Percentiles rank a stretch among this genome's conserved stretches.
Evolutionary conservation across 2,113 vertebrate species (phyloP).

Genomic region (Rhea pennata): DNA sequence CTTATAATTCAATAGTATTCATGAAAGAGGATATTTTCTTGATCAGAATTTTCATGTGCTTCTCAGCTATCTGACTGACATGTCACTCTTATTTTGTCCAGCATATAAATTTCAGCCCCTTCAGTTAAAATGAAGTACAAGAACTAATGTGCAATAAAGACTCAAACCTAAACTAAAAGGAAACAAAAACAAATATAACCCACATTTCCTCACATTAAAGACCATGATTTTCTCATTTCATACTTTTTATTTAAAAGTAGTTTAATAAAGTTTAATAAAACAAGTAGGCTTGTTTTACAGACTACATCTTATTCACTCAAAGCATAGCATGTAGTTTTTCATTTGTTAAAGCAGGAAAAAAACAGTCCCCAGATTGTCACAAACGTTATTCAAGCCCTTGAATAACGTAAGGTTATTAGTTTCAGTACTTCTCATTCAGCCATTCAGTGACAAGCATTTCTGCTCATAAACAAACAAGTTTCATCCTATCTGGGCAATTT

Average conservation of each 20-base stretch:
- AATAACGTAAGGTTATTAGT: not conserved
- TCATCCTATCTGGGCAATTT: not conserved
- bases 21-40: not conserved
- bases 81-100: not conserved
- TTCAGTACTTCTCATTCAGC: not conserved
- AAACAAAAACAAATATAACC: not conserved
- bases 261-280: too few relatives aligned
- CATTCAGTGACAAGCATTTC: not conserved
- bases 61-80: not conserved
- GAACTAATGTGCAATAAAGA: not conserved
- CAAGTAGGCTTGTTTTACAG: not conserved
- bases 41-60: not conserved
- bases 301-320: not conserved
- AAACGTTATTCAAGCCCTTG: not conserved
- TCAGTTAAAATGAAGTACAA: not conserved
- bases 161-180: not conserved
- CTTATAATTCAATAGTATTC: not conserved
- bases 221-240: not conserved
- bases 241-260: not conserved
- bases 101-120: not conserved
- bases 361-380: not conserved
- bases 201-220: not conserved
- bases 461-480: not conserved
- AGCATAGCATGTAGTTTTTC: not conserved
- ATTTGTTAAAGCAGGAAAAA: not conserved